Base-by-base conservation (phyloP, 1,140 invertebrate genomes). In the Drosophila burlai region DNA sequence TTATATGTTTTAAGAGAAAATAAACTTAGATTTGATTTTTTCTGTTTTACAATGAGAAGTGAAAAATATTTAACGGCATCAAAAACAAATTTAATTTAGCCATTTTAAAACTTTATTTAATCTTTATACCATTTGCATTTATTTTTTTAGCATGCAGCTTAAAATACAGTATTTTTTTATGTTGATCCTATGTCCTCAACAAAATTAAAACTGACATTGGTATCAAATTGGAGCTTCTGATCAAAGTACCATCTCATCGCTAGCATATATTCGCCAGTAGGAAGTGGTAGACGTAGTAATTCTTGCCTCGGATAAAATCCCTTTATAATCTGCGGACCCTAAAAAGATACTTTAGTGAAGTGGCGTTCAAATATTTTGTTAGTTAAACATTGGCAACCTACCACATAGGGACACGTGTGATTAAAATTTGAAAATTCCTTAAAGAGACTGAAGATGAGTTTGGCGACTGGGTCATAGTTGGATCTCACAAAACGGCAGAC, bases 391-490 rank as follows among this genome's bases (percentile, higher is more conserved):
- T 10, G 2, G 9, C 8, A 31, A 10, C 31, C 31, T 65, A 47
- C 73, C 21, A 57, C 11, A 64, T 26, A 69, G 0, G 79, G 79
- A 26, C 79, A 79, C 1, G 71, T 43, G 29, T 79, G 71, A 6
- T 81, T 80, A 0, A 79, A 43, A 16, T 75, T 79, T 3, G 60
- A n/a, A 40, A 71, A 79, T 0, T 81, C 61, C 11, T 76, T 69
- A 18, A 66, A 59, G 1, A 80, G 15, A 7, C n/a, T 46, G 1
- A 34, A 80, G 1, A 76, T 4, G 0, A 76, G 4, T 26, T 50
- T 76, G 0, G 1, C 62, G 13, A 46, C 0, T 2, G 72, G 72
- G 18, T 69, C 43, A 16, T 62, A 76, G 0, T 24, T 5, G 0
- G 26, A 36, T 10, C 18, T 54, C 0, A 71, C 0, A 40, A 66